Conservation (phyloP, 2,113 vertebrate genomes). For the Varanus komodoensis region DNA sequence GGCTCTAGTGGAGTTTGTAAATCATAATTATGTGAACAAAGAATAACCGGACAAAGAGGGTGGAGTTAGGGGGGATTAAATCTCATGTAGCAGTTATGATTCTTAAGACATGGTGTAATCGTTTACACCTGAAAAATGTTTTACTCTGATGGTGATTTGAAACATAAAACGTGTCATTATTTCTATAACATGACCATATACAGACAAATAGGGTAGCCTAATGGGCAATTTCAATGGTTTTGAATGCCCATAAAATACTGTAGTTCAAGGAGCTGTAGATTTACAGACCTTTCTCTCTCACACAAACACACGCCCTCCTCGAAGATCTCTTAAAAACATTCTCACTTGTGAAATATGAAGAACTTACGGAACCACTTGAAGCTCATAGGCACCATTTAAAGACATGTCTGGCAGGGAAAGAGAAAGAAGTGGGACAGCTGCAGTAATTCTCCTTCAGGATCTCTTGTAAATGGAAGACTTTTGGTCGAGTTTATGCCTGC, state of each 20-base stretch:
- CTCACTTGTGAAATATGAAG: background rate
- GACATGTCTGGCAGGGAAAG: background rate
- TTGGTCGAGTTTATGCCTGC: background rate
- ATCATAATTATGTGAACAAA: constrained; percentile 55
- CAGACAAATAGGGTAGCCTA: background rate
- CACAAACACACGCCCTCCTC: too few species aligned
- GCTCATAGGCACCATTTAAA: background rate
- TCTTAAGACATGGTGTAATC: constrained; percentile 61
- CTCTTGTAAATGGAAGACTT: background rate
- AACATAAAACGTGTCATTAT: constrained; percentile 65
- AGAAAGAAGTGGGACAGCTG: background rate
- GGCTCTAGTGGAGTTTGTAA: constrained; percentile 30
- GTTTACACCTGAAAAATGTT: constrained; percentile 68
- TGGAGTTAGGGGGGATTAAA: constrained; percentile 22
- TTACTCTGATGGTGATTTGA: constrained; percentile 45
- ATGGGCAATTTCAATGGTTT: constrained; percentile 15
- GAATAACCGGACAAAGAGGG: constrained; percentile 45
- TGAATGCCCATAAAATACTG: constrained; percentile 4
- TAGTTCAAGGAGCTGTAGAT: background rate
- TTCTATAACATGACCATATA: constrained; percentile 49
- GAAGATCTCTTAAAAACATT: background rate
- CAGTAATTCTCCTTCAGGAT: background rate
- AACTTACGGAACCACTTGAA: background rate
- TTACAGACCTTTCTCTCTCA: background rate
- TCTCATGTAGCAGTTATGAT: constrained; percentile 50